These are phyloP conservation scores for Scolopax rusticola DNA, from an alignment of 2,797 vertebrate genomes.

Conservation along the genomic window DNA sequence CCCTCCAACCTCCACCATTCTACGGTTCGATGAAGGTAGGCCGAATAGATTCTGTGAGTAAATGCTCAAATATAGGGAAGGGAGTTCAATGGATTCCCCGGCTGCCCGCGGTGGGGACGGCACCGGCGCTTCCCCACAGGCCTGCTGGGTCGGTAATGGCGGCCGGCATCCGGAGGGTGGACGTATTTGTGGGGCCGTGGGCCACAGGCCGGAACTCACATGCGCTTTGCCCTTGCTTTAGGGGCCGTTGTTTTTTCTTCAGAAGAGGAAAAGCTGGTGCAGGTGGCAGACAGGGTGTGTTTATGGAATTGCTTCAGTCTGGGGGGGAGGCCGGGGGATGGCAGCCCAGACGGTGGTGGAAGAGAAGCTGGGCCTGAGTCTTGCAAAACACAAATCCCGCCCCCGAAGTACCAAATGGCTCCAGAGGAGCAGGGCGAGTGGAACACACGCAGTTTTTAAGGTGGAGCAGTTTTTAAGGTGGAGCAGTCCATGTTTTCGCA, in stretches of 20 bases:
- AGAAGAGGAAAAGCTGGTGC: background rate
- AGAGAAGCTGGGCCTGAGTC: background rate
- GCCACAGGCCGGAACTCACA: background rate
- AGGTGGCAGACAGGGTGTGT: background rate
- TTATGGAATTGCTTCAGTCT: too few species aligned
- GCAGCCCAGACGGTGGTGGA: background rate
- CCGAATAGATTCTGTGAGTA: background rate
- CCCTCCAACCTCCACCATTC: background rate
- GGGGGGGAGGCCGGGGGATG: rapidly evolving
- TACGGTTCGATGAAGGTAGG: background rate
- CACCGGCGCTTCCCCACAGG: background rate
- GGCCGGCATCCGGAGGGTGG: rapidly evolving
- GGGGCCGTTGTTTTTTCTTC: rapidly evolving
- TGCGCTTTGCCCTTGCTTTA: rapidly evolving
- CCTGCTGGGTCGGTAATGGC: background rate
- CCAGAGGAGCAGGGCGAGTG: background rate
- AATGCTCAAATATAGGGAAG: background rate
- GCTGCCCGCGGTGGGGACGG: too few species aligned
- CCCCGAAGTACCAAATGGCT: background rate
- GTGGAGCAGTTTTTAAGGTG: background rate
- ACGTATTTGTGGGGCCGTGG: rapidly evolving
- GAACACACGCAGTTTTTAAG: background rate
- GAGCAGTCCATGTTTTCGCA: background rate
- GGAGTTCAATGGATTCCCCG: background rate
- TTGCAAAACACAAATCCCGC: background rate